These are phyloP conservation scores for Apostichopus parvimensis DNA, from an alignment of 35 echinoderm and acorn worm genomes.

Conservation along the genomic window DNA sequence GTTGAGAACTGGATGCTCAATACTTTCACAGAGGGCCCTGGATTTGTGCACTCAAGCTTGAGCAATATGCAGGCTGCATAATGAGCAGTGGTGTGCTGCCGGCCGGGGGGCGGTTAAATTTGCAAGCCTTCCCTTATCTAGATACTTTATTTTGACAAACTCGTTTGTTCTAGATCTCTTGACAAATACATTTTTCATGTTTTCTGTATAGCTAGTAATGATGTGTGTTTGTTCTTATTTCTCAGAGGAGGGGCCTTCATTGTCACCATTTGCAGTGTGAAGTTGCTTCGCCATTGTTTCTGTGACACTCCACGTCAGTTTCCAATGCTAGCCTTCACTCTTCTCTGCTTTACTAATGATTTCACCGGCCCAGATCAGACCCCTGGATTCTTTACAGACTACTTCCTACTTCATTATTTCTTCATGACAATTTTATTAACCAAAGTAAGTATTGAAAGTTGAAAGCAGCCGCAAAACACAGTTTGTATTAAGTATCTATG, in stretches of 20 bases:
- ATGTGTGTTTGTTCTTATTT: slow-evolving; percentile 16
- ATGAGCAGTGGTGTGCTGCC: no score
- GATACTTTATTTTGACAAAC: not conserved
- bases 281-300: slow-evolving; percentile 80
- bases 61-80: no score
- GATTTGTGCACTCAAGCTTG: no score
- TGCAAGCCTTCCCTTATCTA: not conserved
- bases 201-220: not conserved
- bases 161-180: not conserved
- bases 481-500: no score
- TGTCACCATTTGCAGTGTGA: slow-evolving; percentile 87
- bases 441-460: slow-evolving; percentile 67
- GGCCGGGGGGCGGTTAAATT: no score
- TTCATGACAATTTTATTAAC: slow-evolving; percentile 91
- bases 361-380: slow-evolving; percentile 31
- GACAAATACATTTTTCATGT: not conserved
- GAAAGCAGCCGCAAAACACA: no score
- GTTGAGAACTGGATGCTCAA: no score
- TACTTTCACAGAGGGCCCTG: no score
- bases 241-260: slow-evolving; percentile 91
- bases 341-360: slow-evolving; percentile 91
- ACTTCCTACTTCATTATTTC: slow-evolving; percentile 93
- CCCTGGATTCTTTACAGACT: slow-evolving; percentile 69
- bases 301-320: slow-evolving; percentile 85
- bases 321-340: slow-evolving; percentile 90